Conservation (phyloP, 2,113 vertebrate genomes). For the Otocyon megalotis region DNA sequence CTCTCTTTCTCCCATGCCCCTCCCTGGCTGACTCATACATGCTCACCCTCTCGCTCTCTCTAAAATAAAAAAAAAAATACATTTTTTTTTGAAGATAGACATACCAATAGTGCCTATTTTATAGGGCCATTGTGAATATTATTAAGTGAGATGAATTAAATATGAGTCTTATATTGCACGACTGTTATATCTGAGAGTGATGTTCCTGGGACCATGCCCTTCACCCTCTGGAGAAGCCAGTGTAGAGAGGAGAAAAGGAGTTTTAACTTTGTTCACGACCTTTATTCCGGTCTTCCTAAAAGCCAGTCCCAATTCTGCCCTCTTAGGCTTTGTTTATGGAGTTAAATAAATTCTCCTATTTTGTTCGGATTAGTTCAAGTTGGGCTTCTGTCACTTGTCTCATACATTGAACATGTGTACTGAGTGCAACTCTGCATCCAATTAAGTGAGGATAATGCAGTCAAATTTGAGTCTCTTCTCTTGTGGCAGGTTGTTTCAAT, state of each 20-base stretch:
- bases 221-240: not conserved
- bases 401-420: not conserved
- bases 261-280: not conserved
- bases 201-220: not conserved
- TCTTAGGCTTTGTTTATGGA: not conserved
- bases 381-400: not conserved
- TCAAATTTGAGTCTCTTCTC: not conserved
- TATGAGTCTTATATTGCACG: not conserved
- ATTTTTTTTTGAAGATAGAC: not conserved
- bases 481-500: not conserved
- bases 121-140: not conserved
- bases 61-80: not conserved
- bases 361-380: not conserved
- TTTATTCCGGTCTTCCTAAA: not conserved
- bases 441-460: not conserved
- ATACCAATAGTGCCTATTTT: not conserved
- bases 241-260: not conserved
- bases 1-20: not conserved
- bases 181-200: not conserved
- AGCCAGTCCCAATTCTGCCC: not conserved
- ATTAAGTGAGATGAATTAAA: not conserved
- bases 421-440: not conserved
- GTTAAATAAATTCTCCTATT: not conserved
- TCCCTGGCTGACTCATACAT: not conserved
- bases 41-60: not conserved